Conservation (phyloP, 2,113 vertebrate genomes). For the Cacatua alba region DNA sequence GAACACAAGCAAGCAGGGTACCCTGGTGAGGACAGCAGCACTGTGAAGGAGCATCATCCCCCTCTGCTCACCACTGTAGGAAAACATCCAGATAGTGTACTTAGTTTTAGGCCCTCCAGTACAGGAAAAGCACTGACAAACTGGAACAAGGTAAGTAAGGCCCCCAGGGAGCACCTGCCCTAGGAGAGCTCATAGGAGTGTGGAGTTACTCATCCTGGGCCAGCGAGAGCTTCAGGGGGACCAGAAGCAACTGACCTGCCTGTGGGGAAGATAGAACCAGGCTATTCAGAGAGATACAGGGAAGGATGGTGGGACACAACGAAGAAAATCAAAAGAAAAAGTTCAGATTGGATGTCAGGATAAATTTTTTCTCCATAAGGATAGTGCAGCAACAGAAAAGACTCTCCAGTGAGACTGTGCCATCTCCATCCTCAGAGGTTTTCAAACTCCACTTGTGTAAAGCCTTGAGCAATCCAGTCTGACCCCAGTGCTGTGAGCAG, state of each 20-base stretch:
- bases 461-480: background rate
- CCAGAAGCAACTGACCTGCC: background rate
- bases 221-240: background rate
- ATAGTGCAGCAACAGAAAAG: background rate
- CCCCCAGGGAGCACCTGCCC: background rate
- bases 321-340: background rate
- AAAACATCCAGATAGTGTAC: background rate
- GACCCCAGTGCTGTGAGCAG: background rate
- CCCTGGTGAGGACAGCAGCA: background rate
- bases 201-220: background rate
- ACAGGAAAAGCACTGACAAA: background rate
- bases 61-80: background rate
- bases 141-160: background rate
- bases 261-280: background rate
- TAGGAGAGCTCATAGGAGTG: background rate
- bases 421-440: background rate
- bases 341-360: background rate
- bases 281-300: background rate
- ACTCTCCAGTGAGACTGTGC: background rate
- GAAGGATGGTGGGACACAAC: background rate
- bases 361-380: background rate
- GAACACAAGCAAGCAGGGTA: background rate
- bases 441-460: background rate
- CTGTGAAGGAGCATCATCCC: too few species aligned
- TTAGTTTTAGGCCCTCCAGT: background rate